Base-by-base conservation (phyloP, 1,140 invertebrate genomes). In the Drepana arcuata region DNA sequence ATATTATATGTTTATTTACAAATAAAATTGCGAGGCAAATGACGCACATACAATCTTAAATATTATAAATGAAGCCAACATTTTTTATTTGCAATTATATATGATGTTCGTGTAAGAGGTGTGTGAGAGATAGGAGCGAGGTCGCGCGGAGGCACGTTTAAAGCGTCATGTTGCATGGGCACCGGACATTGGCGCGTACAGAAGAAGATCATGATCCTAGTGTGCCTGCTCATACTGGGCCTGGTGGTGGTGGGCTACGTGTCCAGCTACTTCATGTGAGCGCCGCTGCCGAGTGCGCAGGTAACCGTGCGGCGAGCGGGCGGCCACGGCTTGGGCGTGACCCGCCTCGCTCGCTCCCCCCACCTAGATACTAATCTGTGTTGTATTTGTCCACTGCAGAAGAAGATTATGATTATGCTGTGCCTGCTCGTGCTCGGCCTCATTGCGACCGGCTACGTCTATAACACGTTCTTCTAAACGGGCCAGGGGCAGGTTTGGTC, bases 161-260 rank as follows among this genome's bases (percentile, higher is more conserved):
- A 75, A 82, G 65, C 55, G 71, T 74, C 77, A 63, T 82, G 74
- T 82, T 82, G 58, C 77, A 81, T 79, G 74, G 35, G 51, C 55
- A 45, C 43, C 62, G 48, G 80, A 53, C 58, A 41, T 57, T 52
- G 87, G 36, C 37, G 41, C 15, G 27, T 30, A 87, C 92, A 98
- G 95, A 98, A 98, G 94, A 97, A 98, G 90, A 98, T 98, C 78
- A 97, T 97, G 93, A 98, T 98, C 88, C 89, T 98, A 87, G 93
- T 98, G 83, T 97, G 96, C 87, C 88, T 98, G 83, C 89, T 94
- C 63, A 90, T 98, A 82, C 88, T 98, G 82, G 92, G 91, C 69
- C 86, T 96, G 68, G 89, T 96, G 72, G 83, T 94, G 74, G 90
- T 90, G 59, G 79, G 85, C 79, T 87, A 86, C 83, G 74, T 88